These are phyloP conservation scores for Lycodopsis pacificus DNA, from an alignment of 2,797 vertebrate genomes.

Conservation along the genomic window DNA sequence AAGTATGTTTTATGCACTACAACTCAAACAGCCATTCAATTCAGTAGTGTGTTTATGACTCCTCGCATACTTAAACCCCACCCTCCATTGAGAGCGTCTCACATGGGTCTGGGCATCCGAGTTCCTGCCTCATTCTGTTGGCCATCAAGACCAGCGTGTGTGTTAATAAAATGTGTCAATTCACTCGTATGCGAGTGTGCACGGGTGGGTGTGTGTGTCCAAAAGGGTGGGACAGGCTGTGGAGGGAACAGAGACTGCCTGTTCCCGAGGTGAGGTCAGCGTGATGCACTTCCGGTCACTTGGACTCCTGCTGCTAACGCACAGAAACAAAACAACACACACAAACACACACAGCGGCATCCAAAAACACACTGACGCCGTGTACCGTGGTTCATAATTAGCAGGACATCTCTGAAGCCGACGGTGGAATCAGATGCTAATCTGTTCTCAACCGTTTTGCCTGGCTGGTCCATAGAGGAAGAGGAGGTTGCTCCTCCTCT, in stretches of 20 bases:
- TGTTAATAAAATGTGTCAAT: conserved; percentile 50
- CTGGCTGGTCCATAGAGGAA: background rate
- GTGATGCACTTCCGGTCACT: conserved; percentile 76
- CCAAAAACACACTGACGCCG: background rate
- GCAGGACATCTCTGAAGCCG: background rate
- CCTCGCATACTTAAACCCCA: conserved; percentile 44
- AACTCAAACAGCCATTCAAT: conserved; percentile 16
- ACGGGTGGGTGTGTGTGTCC: conserved; percentile 59
- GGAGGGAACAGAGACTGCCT: conserved; percentile 83
- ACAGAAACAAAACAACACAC: conserved; percentile 26
- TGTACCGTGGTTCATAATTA: background rate
- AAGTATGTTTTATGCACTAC: background rate
- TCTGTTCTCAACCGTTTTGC: background rate
- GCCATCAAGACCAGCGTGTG: conserved; percentile 52
- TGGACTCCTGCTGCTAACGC: conserved; percentile 47
- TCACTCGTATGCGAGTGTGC: conserved; percentile 45
- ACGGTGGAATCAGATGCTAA: background rate
- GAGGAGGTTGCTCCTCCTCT: no score
- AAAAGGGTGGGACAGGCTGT: conserved; percentile 80
- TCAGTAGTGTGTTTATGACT: conserved; percentile 40
- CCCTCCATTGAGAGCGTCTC: conserved; percentile 61
- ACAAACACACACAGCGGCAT: conserved; percentile 29
- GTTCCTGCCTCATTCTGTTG: conserved; percentile 69
- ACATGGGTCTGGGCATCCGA: conserved; percentile 47
- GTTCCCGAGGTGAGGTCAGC: conserved; percentile 85